Evolutionary conservation across 2,888 invertebrate genomes (phyloP), one percentile per base, ranked within the genome.

Genomic region (Eupelmus urozonus): DNA sequence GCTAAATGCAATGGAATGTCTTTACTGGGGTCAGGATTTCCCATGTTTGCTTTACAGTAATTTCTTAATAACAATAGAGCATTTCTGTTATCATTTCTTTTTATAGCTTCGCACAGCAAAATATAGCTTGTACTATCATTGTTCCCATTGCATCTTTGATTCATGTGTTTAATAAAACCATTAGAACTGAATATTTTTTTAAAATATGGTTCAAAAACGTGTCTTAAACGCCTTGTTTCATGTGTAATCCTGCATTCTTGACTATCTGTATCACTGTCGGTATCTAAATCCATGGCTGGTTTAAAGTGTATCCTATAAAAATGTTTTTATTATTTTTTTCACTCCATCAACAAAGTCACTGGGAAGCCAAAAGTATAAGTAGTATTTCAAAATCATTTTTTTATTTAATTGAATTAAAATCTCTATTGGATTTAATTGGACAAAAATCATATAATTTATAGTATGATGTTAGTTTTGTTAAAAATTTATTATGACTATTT

Each of bases 1-100:
- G 76, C 76, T 25, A 76, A 62, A 4, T 70, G 70, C n/a, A 76
- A 20, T 25, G 76, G 76, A 34, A 76, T 63, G 29, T 76, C 76
- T 27, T 76, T 76, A 55, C 63, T 57, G 0, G 76, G 76, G 53
- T 76, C 70, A 2, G 69, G 23, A 7, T 40, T 51, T 13, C 67
- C 67, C 55, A 55, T 59, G 20, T 63, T 70, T 1, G 70, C 55
- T 23, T 57, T 76, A 34, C 76, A 76, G 16, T 76, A 57, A 27
- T 63, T 25, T 13, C 18, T 53, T 1, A 76, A 18, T 2, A 76
- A 34, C 4, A 29, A 20, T 29, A 55, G 69, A 3, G 76, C 76
- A 53, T 45, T 70, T n/a, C 23, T 40, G 18, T 29, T 67, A 45
- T 70, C 70, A 53, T 70, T 70, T 23, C 70, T 49, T 62, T 70